These are phyloP conservation scores for Scleropages formosus DNA, from an alignment of 2,797 vertebrate genomes.

Conservation along the genomic window DNA sequence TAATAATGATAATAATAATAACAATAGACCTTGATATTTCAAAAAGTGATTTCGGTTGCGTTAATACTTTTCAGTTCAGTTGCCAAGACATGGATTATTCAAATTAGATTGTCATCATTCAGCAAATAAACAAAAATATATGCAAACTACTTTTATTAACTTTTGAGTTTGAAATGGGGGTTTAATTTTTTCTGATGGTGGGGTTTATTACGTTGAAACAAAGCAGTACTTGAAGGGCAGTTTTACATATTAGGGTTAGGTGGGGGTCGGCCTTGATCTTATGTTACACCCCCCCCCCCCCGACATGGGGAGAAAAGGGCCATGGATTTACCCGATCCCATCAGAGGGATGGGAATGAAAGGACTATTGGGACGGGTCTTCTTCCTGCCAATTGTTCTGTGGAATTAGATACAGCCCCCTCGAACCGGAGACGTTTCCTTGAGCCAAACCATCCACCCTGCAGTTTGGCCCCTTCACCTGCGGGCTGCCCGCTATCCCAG, in stretches of 20 bases:
- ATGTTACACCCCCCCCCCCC: slow-evolving; percentile 62
- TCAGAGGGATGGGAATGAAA: slow-evolving; percentile 65
- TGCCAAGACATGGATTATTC: background rate
- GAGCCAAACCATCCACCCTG: slow-evolving; percentile 45
- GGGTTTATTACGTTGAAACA: slow-evolving; percentile 74
- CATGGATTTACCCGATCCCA: slow-evolving; percentile 63
- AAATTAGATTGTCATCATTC: background rate
- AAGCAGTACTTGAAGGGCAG: slow-evolving; percentile 57
- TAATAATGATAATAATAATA: no score
- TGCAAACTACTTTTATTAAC: no score
- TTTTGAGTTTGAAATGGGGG: slow-evolving; percentile 21
- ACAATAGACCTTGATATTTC: background rate
- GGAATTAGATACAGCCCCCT: slow-evolving; percentile 78
- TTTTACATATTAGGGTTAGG: slow-evolving; percentile 61
- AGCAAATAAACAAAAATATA: background rate
- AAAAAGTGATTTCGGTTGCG: no score
- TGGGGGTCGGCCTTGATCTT: slow-evolving; percentile 38
- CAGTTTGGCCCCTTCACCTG: slow-evolving; percentile 66
- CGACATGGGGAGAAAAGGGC: slow-evolving; percentile 30
- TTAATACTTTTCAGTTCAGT: background rate
- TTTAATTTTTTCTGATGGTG: slow-evolving; percentile 70
- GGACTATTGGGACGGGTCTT: slow-evolving; percentile 72
- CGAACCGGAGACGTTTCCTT: slow-evolving; percentile 68
- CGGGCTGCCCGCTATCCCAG: slow-evolving; percentile 52
- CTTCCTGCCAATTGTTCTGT: slow-evolving; percentile 71